phyloP scores from a whole-genome alignment of 2,797 vertebrate genomes.

The Acropternis orthonyx region DNA sequence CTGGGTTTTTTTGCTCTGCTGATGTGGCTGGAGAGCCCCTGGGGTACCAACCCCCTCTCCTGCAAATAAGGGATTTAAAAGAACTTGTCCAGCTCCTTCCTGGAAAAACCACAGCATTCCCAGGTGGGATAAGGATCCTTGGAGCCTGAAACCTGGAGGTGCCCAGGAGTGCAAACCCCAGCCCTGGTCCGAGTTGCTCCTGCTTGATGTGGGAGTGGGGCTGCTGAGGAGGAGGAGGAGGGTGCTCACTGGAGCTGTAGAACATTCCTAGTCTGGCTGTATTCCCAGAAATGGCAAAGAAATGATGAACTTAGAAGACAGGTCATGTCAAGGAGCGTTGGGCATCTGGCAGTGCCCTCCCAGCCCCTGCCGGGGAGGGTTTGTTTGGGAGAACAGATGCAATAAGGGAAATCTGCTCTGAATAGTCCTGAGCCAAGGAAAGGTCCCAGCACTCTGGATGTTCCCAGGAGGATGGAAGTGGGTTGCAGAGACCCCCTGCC shows the following conservation, averaged over 20 bases:
- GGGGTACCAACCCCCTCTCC: neutral
- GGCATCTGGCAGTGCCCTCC: neutral
- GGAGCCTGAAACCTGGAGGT: neutral
- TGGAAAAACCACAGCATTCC: neutral
- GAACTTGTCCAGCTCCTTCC: neutral
- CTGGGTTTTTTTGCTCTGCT: neutral
- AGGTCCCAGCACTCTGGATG: neutral
- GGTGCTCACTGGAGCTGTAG: neutral
- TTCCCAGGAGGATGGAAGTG: neutral
- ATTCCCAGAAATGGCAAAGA: neutral
- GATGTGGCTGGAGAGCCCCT: neutral
- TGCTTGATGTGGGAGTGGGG: rapidly evolving
- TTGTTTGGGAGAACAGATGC: neutral
- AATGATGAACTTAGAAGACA: neutral
- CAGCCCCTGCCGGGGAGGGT: neutral
- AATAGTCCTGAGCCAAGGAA: neutral
- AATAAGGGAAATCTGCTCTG: neutral
- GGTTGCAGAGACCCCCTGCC: neutral
- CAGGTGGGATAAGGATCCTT: neutral
- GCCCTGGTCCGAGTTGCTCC: neutral
- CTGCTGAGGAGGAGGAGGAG: neutral
- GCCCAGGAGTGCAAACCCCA: neutral
- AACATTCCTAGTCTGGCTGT: neutral
- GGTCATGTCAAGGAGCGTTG: neutral
- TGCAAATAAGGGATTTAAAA: neutral